Evolutionary conservation across 2,888 invertebrate species (phyloP), one percentile per base, ranked within the genome.

Genomic region (Phaonia tiefii): DNA sequence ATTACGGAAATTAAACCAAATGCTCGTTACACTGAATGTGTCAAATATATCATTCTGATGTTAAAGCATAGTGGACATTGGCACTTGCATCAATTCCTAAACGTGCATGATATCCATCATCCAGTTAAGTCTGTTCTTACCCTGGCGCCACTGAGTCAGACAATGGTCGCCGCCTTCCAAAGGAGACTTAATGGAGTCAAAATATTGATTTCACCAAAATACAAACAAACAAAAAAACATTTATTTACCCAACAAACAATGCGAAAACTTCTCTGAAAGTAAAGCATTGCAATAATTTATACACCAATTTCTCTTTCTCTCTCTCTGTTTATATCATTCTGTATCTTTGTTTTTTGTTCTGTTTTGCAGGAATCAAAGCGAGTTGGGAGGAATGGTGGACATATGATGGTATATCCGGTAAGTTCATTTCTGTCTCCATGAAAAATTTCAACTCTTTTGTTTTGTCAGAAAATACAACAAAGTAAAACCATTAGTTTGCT

Each of bases 371-470:
- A 85, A 88, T 90, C 82, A 87, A 89, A 86, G 90, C 90, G 81
- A 96, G 96, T 91, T 97, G 97, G 97, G 97, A 97, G 91, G 96
- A 97, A 92, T 97, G 97, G 97, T 97, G 97, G 97, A 97, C 97
- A 86, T 97, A 97, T 92, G 97, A 97, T 92, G 97, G 97, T 85
- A 97, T 97, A 91, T 97, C 97, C 93, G 97, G 97, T 97, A 92
- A 95, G 94, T 88, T 76, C 39, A 51, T 4, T 5, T 31, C 31
- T 31, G 8, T 31, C 31, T 31, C 31, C 3, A 31, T 31, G 31
- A 31, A 31, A n/a, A 63, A 63, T 37, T 42, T 39, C 42, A 42
- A 63, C 37, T 42, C 22, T 22, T 63, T 63, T 63, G 63, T 63
- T 42, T 15, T 17, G 31, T 3, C 17, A 39, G n/a, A n/a, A 63